Conservation (phyloP, 2,113 vertebrate genomes). For the Indicator maculatus region DNA sequence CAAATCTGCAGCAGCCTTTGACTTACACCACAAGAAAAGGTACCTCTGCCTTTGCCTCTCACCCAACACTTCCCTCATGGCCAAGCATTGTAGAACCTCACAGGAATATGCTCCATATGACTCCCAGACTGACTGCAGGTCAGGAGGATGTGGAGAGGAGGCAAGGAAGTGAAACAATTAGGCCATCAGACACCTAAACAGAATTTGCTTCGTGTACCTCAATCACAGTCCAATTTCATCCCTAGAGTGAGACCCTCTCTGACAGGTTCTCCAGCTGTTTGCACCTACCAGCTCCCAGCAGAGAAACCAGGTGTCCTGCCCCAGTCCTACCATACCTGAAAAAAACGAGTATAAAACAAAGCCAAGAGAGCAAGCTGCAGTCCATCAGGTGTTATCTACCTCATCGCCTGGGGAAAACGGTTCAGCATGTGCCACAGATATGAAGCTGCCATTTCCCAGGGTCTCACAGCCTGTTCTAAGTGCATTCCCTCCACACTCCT, state of each 20-base stretch:
- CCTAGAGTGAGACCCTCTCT: not conserved
- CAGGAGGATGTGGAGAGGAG: not conserved
- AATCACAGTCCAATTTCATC: not conserved
- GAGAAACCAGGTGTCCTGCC: not conserved
- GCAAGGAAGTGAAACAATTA: not conserved
- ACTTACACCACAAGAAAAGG: not conserved
- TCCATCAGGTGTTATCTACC: not conserved
- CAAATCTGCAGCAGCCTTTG: not conserved
- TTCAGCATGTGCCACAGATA: not conserved
- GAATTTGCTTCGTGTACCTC: not conserved
- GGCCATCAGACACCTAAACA: not conserved
- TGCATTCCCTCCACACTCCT: not conserved
- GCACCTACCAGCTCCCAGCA: not conserved
- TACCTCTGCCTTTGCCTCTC: not conserved
- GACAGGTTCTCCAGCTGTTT: not conserved
- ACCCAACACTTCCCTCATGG: not conserved
- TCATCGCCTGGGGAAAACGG: not conserved
- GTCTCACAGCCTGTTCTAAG: not conserved
- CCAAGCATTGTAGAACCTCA: not conserved
- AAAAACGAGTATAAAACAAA: not conserved
- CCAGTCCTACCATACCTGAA: fast-evolving
- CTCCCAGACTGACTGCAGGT: not conserved
- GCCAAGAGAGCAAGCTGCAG: not conserved
- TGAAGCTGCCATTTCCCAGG: not conserved
- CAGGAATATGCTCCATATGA: not conserved